Percentiles rank a stretch among this genome's conserved stretches.
phyloP scores from a whole-genome alignment of 2,797 vertebrate species.

The Austrolebias charrua region DNA sequence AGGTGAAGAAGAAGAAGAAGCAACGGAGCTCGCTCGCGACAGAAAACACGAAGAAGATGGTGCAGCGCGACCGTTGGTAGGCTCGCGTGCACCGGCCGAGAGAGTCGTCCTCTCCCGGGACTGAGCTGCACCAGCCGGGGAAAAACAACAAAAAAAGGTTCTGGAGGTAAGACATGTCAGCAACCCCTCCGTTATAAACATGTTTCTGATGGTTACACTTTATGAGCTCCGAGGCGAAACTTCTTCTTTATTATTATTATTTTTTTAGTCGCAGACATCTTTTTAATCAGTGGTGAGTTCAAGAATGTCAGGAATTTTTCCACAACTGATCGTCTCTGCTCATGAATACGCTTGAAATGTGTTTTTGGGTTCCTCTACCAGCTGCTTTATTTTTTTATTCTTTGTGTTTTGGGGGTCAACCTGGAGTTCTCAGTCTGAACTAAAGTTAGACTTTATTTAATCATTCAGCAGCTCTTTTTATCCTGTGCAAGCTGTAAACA shows the following conservation, averaged over 20 bases:
- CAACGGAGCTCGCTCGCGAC: constrained; percentile 11
- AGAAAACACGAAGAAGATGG: neutral
- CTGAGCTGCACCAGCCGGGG: constrained; percentile 7
- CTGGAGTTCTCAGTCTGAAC: too few relatives aligned
- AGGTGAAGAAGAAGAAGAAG: constrained; percentile 24
- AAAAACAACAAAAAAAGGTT: constrained; percentile 6
- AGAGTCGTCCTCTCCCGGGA: constrained; percentile 7
- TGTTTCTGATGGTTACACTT: constrained; percentile 16
- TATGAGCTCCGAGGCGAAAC: neutral
- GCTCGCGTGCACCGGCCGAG: neutral
- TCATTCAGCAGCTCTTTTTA: too few relatives aligned
- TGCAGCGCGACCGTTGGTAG: neutral
- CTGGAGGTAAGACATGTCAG: constrained; percentile 54
- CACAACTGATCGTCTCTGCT: too few relatives aligned
- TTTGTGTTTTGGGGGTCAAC: too few relatives aligned
- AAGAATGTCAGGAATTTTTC: constrained; percentile 9
- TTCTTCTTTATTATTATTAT: too few relatives aligned
- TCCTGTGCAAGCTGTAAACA: too few relatives aligned
- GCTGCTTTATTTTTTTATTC: too few relatives aligned
- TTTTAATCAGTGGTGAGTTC: constrained; percentile 2
- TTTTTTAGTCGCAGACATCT: neutral
- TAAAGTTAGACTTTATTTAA: too few relatives aligned
- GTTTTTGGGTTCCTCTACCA: too few relatives aligned
- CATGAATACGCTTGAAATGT: too few relatives aligned
- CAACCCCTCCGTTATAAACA: constrained; percentile 6